Conservation (phyloP, 2,888 invertebrate species). For the Orthosia incerta region DNA sequence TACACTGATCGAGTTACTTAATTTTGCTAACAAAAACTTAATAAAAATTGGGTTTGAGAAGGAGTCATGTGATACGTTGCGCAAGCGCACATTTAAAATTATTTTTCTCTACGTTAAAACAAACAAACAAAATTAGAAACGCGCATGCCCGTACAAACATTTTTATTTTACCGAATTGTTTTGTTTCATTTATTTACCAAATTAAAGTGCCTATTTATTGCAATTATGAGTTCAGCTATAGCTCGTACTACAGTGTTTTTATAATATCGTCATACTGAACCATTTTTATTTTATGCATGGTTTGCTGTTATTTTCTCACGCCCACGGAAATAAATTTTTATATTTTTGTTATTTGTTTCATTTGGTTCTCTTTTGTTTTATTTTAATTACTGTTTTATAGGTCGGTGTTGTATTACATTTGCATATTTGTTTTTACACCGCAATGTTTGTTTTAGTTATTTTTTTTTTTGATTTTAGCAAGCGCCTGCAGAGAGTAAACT, state of each 20-base stretch:
- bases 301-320: conserved; percentile 27
- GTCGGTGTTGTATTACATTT: background rate
- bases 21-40: background rate
- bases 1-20: conserved; percentile 8
- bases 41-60: background rate
- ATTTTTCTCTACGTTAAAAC: background rate
- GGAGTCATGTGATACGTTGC: background rate
- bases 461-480: background rate
- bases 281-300: conserved; percentile 22
- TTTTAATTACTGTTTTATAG: conserved; percentile 7
- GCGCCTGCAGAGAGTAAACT: conserved; percentile 1
- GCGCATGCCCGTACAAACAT: background rate
- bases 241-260: conserved; percentile 7
- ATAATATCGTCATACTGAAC: background rate
- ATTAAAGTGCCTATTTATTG: background rate
- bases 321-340: conserved; percentile 31
- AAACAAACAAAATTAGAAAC: background rate
- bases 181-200: background rate
- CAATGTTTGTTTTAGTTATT: background rate
- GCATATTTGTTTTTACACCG: background rate
- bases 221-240: conserved; percentile 2
- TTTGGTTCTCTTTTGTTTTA: conserved; percentile 23
- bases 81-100: background rate
- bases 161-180: background rate
- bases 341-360: conserved; percentile 51